Conservation (phyloP, 2,888 invertebrate species). For the Adineta ricciae region DNA sequence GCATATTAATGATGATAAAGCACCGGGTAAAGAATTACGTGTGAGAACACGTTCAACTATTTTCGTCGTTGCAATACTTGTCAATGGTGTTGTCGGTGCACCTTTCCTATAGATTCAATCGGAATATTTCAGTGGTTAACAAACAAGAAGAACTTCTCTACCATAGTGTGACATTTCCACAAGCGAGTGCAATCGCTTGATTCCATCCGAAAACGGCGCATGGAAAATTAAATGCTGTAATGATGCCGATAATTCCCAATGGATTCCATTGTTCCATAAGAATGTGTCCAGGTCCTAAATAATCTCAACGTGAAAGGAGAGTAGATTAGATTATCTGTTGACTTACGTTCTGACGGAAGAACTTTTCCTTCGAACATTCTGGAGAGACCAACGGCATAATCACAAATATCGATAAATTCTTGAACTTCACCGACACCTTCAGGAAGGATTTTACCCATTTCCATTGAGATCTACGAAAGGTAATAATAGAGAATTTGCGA, state of each 20-base stretch:
- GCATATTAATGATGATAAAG: constrained; percentile 73
- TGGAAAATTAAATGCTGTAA: constrained; percentile 96
- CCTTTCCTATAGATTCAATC: constrained; percentile 59
- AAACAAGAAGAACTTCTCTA: not conserved
- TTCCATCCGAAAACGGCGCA: constrained; percentile 98
- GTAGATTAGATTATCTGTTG: not conserved
- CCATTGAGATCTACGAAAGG: constrained; percentile 63
- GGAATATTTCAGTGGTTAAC: not conserved
- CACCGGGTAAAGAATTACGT: constrained; percentile 73
- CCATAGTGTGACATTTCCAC: constrained; percentile 49
- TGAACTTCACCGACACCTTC: constrained; percentile 73
- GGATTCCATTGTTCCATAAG: constrained; percentile 95
- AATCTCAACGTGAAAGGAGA: not conserved
- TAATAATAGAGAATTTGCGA: not conserved
- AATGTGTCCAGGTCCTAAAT: constrained; percentile 68
- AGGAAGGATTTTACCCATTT: constrained; percentile 95
- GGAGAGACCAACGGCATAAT: constrained; percentile 88
- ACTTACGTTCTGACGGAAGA: constrained; percentile 70
- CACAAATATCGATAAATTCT: constrained; percentile 67
- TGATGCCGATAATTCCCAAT: constrained; percentile 81
- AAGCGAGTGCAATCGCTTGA: constrained; percentile 75
- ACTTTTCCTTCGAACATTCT: constrained; percentile 58
- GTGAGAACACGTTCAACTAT: constrained; percentile 49
- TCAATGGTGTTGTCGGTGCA: constrained; percentile 81
- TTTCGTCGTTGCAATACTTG: constrained; percentile 80